Base-by-base conservation (phyloP, 2,888 invertebrate species). In the Willowsia nigromaculata region DNA sequence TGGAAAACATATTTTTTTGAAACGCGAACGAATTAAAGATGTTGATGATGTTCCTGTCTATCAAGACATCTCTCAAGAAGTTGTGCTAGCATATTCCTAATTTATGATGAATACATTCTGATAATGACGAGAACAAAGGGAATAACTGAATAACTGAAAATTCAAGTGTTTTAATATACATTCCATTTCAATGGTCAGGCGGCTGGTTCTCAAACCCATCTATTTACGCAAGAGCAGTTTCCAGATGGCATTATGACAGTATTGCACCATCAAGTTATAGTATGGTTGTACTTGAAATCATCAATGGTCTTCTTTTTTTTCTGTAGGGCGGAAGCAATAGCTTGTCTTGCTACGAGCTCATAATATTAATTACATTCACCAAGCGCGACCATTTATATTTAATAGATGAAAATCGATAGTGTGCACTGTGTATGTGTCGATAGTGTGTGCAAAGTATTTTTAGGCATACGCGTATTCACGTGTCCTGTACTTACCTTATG, bases 261-360 rank as follows among this genome's bases (percentile, higher is more conserved):
- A 68, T 68, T 71, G 83, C 53, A 84, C 71, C 83, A 84, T 43
- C 22, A 84, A 84, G 37, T 71, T 82, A 82, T 33, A 65, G 27
- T 15, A n/a, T 6, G n/a, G 13, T 13, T 33, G 30, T 65, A 33
- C 65, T 33, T 65, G 65, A 65, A 65, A 65, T 65, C 33, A 37
- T 65, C 37, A 40, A 40, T 40, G 40, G 40, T 18, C 2, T 7
- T 7, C 2, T 13, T 13, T 15, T 47, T 15, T 13, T n/a, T 50
- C 30, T 4, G 62, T 15, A 62, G 62, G 62, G 30, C 25, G 62
- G 30, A 62, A 71, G 40, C 71, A 18, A n/a, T 7, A 15, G 18
- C 40, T 71, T 40, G 71, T 68, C 37, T 68, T 33, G 22, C 1
- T 40, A 71, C 18, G 25, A 11, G 22, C 11, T 71, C 18, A 62